These are phyloP conservation scores for Phycodurus eques DNA, from an alignment of 2,113 vertebrate genomes.

Conservation along the genomic window DNA sequence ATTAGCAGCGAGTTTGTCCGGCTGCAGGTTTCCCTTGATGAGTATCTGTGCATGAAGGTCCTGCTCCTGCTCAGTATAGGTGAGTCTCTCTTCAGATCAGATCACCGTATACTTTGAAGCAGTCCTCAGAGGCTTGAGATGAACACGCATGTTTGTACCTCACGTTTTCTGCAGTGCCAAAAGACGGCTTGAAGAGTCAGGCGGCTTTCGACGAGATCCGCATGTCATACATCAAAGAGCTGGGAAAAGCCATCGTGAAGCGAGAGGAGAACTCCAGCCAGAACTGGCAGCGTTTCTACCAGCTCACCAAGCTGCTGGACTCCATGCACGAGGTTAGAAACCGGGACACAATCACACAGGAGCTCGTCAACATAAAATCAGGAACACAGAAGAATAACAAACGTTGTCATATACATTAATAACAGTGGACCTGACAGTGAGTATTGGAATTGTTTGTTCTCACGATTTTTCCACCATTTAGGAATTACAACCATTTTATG, in stretches of 20 bases:
- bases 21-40: conserved; percentile 94
- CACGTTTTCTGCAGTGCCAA: conserved; percentile 83
- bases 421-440: background rate
- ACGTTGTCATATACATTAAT: background rate
- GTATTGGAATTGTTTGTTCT: background rate
- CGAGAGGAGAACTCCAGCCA: conserved; percentile 97
- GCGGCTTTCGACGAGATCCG: conserved; percentile 94
- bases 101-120: background rate
- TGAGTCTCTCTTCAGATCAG: conserved; percentile 52
- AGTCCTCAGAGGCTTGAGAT: too few relatives aligned
- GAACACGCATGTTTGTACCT: background rate
- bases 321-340: conserved; percentile 91
- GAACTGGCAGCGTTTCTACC: conserved; percentile 99
- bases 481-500: too few relatives aligned
- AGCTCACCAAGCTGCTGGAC: conserved; percentile 97
- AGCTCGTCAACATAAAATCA: too few relatives aligned
- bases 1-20: conserved; percentile 88
- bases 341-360: background rate
- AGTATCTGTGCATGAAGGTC: conserved; percentile 98
- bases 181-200: conserved; percentile 95
- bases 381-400: background rate
- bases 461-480: too few relatives aligned
- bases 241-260: conserved; percentile 97
- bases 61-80: conserved; percentile 94
- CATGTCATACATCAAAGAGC: conserved; percentile 98